Base-by-base conservation (phyloP, 2,888 invertebrate species). In the Athalia circularis region DNA sequence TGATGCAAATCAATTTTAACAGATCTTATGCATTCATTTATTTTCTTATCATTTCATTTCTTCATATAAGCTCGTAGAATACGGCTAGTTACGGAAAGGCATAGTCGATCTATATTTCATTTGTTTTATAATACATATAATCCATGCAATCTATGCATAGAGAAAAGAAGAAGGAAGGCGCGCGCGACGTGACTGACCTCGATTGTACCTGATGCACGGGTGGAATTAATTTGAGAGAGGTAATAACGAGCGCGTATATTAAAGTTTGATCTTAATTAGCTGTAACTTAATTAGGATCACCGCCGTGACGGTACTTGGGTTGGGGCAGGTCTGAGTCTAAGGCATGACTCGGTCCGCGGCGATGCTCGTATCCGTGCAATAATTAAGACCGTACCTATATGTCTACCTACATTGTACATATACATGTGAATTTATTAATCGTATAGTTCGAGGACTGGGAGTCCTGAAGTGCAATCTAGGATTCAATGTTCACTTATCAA, bases 231-330 rank as follows among this genome's bases (percentile, higher is more conserved):
- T 80, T 80, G 82, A 83, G 85, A 84, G 85, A 80, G 77, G 74
- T 77, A 74, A 84, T 84, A 86, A 84, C 86, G 83, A 85, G 85
- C 84, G 80, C 79, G 77, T 85, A 84, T 87, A 89, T 89, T 88
- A 88, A 88, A 88, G 88, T 72, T 87, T 86, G 88, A 88, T 89
- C 87, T 88, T 90, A 90, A 90, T 90, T 89, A 88, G 88, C 83
- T 79, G 85, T 87, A 87, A 88, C 89, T 88, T 89, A 89, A 89
- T 90, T 89, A 89, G 87, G 86, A 87, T 89, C 88, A 84, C 81
- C 85, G 86, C 88, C 89, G 89, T 89, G 89, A 89, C 89, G 89
- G 87, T 84, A 29, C 29, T 29, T 86, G 79, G 75, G 80, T 83
- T 81, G 81, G 87, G 87, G 87, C 86, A 87, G 86, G 88, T 88